Evolutionary conservation across 2,888 invertebrate genomes (phyloP).

Genomic region (Meteorus colon): DNA sequence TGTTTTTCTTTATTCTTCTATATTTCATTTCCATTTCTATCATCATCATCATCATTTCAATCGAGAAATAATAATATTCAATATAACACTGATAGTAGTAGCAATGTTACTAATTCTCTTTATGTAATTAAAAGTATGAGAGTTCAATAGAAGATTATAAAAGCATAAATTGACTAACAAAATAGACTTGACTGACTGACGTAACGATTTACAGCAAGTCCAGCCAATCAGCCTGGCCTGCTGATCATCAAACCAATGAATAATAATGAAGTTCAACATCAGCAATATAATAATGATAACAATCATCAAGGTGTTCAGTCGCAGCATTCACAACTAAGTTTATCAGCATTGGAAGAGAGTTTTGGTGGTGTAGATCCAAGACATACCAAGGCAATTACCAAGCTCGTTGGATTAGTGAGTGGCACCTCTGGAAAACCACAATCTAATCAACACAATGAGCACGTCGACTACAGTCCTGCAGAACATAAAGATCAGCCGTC

Average conservation of each 20-base stretch:
- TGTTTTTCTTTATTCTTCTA: neutral
- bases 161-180: conserved; percentile 38
- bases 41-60: conserved; percentile 34
- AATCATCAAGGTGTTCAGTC: conserved; percentile 29
- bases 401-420: conserved; percentile 49
- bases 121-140: neutral
- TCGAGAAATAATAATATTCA: conserved; percentile 29
- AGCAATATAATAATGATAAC: conserved; percentile 14
- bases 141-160: conserved; percentile 30
- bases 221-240: conserved; percentile 65
- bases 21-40: neutral
- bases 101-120: too few relatives aligned
- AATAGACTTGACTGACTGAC: conserved; percentile 64
- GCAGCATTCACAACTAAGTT: conserved; percentile 41
- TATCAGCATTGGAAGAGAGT: conserved; percentile 56
- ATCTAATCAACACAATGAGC: conserved; percentile 33
- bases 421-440: conserved; percentile 38
- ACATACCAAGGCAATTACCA: conserved; percentile 41
- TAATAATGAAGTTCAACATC: conserved; percentile 12
- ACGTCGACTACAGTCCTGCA: conserved; percentile 34
- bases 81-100: too few relatives aligned
- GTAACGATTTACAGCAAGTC: conserved; percentile 69
- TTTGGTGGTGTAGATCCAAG: conserved; percentile 57
- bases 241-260: conserved; percentile 61
- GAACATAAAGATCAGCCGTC: conserved; percentile 46